Conservation (phyloP, 1,140 invertebrate species). For the Hyposmocoma kahamanoa region DNA sequence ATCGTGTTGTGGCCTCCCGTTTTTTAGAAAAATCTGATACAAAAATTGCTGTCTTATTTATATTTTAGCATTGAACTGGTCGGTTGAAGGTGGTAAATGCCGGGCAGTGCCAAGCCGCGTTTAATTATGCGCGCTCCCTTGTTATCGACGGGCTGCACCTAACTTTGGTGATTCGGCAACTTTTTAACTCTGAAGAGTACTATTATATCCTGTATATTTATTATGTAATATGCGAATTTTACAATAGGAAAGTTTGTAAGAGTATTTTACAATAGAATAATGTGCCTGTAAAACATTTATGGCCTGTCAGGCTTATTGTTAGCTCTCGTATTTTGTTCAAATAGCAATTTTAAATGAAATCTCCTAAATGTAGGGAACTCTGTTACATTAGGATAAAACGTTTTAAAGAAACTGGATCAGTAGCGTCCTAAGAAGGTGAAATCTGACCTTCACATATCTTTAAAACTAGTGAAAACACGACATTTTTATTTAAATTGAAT, state of each 20-base stretch:
- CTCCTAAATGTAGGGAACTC: too few relatives aligned
- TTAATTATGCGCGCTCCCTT: background rate
- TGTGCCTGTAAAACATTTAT: slow-evolving; percentile 34
- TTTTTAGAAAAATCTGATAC: slow-evolving; percentile 9
- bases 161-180: slow-evolving; percentile 51
- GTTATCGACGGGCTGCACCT: background rate
- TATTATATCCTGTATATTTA: background rate
- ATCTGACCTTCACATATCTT: too few relatives aligned
- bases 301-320: too few relatives aligned
- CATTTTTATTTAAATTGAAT: too few relatives aligned
- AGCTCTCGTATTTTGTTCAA: too few relatives aligned
- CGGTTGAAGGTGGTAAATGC: background rate
- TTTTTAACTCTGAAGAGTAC: slow-evolving; percentile 15
- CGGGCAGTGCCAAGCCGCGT: background rate
- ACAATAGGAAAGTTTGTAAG: slow-evolving; percentile 18
- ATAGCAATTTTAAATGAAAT: too few relatives aligned
- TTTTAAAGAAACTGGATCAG: too few relatives aligned
- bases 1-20: slow-evolving; percentile 24
- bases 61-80: slow-evolving; percentile 10
- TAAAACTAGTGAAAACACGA: too few relatives aligned
- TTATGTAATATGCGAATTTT: too few relatives aligned
- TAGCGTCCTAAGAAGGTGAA: too few relatives aligned
- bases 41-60: slow-evolving; percentile 14
- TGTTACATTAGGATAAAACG: too few relatives aligned
- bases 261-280: slow-evolving; percentile 24